Evolutionary conservation across 1,140 invertebrate genomes (phyloP).

Genomic region (Bactericera cockerelli): DNA sequence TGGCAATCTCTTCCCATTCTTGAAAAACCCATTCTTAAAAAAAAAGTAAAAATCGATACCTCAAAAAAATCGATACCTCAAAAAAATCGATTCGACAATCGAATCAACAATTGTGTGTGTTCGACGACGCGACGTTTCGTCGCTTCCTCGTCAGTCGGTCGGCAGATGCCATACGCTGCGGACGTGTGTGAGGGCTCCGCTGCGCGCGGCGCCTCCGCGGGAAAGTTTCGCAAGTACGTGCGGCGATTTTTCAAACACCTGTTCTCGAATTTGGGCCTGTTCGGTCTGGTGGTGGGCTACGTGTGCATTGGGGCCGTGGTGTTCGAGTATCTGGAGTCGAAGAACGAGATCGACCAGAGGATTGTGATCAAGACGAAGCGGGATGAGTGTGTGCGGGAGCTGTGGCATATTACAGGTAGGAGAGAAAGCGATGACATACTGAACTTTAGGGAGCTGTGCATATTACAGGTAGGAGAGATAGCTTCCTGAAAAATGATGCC

Average conservation of each 20-base stretch:
- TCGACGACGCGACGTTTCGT: too few relatives aligned
- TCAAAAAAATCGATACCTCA: too few relatives aligned
- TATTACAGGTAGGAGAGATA: too few relatives aligned
- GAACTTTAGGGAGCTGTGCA: too few relatives aligned
- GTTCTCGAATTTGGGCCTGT: constrained; percentile 26
- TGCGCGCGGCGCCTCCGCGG: background rate
- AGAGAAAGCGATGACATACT: too few relatives aligned
- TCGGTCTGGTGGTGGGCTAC: constrained; percentile 28
- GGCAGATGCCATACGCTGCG: background rate
- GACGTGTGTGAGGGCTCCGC: constrained; percentile 10
- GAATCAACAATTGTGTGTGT: too few relatives aligned
- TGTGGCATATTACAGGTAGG: constrained; percentile 32
- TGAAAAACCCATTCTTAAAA: too few relatives aligned
- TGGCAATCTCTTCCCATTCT: too few relatives aligned
- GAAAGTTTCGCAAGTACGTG: constrained; percentile 6
- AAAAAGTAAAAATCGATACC: too few relatives aligned
- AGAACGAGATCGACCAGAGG: constrained; percentile 28
- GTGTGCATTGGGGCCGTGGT: constrained; percentile 29
- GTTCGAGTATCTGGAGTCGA: constrained; percentile 30
- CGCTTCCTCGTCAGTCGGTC: background rate
- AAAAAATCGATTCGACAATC: too few relatives aligned
- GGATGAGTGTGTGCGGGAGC: constrained; percentile 29
- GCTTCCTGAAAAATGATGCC: too few relatives aligned
- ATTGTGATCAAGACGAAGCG: constrained; percentile 28
- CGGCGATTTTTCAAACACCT: constrained; percentile 16